A percentile compares a stretch with the other conserved stretches of the same genome.
phyloP scores from a whole-genome alignment of 2,888 invertebrate species.

The Synergus itoensis region DNA sequence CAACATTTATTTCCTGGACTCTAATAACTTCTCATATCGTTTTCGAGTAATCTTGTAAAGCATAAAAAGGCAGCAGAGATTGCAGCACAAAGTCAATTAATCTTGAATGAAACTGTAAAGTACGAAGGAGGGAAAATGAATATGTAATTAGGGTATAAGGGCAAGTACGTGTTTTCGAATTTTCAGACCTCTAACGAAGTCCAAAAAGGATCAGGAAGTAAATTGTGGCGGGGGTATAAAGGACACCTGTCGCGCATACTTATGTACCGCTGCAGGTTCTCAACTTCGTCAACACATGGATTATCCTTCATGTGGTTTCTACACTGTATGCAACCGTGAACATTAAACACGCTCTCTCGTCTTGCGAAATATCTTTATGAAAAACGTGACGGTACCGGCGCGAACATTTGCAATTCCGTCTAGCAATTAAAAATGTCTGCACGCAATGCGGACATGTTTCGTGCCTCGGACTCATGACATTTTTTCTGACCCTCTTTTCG shows the following conservation, averaged over 20 bases:
- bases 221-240: conserved; percentile 16
- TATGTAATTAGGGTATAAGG: conserved; percentile 34
- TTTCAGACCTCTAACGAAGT: conserved; percentile 9
- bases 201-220: neutral
- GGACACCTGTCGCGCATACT: conserved; percentile 32
- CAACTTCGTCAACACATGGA: neutral
- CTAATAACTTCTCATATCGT: conserved; percentile 13
- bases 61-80: neutral
- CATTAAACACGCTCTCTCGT: neutral
- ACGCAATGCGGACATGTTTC: conserved; percentile 63
- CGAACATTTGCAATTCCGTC: conserved; percentile 62
- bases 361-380: conserved; percentile 20
- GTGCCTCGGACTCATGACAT: conserved; percentile 58
- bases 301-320: neutral
- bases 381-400: conserved; percentile 40
- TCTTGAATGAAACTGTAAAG: neutral
- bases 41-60: conserved; percentile 16
- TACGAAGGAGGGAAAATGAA: conserved; percentile 13
- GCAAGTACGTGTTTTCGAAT: conserved; percentile 14
- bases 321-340: conserved; percentile 1
- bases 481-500: conserved; percentile 53
- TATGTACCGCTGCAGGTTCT: conserved; percentile 5
- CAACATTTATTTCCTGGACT: neutral
- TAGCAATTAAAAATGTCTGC: conserved; percentile 67
- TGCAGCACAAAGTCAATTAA: conserved; percentile 11